Evolutionary conservation across 1,140 invertebrate species (phyloP).

Genomic region (Drosophila arizonae): DNA sequence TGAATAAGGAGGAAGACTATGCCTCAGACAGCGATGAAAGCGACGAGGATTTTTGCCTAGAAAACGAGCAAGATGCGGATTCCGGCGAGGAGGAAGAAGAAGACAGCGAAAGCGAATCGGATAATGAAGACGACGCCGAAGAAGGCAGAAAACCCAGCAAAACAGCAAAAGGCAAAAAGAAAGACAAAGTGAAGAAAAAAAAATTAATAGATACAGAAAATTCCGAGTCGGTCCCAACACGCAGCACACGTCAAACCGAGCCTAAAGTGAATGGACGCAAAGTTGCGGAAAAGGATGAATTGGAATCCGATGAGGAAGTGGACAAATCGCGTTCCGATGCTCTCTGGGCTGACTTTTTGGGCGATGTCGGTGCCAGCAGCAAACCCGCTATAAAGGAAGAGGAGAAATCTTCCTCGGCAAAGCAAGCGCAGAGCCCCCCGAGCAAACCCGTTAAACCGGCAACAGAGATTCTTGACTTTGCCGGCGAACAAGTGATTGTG

Average conservation of each 20-base stretch:
- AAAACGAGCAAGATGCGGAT: slow-evolving; percentile 78
- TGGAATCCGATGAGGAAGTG: slow-evolving; percentile 84
- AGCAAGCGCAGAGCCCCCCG: slow-evolving; percentile 54
- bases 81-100: slow-evolving; percentile 66
- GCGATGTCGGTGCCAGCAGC: slow-evolving; percentile 84
- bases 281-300: slow-evolving; percentile 54
- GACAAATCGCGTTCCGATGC: slow-evolving; percentile 88
- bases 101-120: slow-evolving; percentile 47
- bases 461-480: slow-evolving; percentile 85
- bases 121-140: slow-evolving; percentile 48
- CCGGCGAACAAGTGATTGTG: slow-evolving; percentile 85
- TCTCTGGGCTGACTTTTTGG: slow-evolving; percentile 90
- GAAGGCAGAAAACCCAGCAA: slow-evolving; percentile 25
- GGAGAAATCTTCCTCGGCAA: slow-evolving; percentile 54
- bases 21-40: slow-evolving; percentile 75
- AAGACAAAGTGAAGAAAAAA: slow-evolving; percentile 18
- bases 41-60: slow-evolving; percentile 84
- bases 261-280: slow-evolving; percentile 3
- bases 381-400: slow-evolving; percentile 26
- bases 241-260: slow-evolving; percentile 47
- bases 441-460: slow-evolving; percentile 57
- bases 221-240: slow-evolving; percentile 4
- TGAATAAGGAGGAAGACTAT: slow-evolving; percentile 61
- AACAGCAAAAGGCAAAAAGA: slow-evolving; percentile 21
- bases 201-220: background rate